These are phyloP conservation scores for Rhabdomys pumilio DNA, from an alignment of 2,797 vertebrate species.

Conservation along the genomic window DNA sequence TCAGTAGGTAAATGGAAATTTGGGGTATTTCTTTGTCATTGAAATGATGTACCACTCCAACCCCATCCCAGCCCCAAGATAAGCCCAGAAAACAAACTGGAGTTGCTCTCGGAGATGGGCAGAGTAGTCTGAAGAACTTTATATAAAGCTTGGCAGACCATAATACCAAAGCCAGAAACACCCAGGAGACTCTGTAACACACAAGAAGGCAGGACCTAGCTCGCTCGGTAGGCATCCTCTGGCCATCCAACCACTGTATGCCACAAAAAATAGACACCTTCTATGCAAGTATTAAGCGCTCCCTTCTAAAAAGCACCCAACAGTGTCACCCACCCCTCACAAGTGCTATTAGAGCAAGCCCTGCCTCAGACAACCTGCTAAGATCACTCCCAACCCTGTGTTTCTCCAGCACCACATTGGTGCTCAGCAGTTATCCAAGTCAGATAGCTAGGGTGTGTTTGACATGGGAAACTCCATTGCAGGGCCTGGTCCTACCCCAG, in stretches of 20 bases:
- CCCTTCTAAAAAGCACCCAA: background rate
- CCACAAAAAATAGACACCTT: background rate
- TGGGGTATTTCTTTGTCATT: slow-evolving; percentile 66
- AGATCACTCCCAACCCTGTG: background rate
- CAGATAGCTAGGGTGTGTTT: background rate
- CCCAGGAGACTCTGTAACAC: background rate
- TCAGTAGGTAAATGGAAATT: background rate
- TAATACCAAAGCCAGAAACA: background rate
- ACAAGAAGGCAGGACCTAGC: background rate
- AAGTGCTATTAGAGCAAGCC: background rate
- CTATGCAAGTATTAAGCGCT: background rate
- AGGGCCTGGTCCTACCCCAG: background rate
- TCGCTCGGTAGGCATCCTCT: background rate
- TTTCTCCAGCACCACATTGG: background rate
- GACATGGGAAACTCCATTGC: background rate
- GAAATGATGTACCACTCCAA: slow-evolving; percentile 62
- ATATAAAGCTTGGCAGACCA: background rate
- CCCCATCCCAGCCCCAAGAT: background rate
- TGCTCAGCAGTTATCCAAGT: background rate
- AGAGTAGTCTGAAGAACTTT: slow-evolving; percentile 54
- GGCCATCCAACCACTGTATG: background rate
- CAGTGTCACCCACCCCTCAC: background rate
- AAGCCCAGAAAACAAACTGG: slow-evolving; percentile 68
- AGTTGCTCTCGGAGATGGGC: slow-evolving; percentile 68
- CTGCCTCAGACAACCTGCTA: background rate